Conservation (phyloP, 2,113 vertebrate genomes). For the Bos javanicus region DNA sequence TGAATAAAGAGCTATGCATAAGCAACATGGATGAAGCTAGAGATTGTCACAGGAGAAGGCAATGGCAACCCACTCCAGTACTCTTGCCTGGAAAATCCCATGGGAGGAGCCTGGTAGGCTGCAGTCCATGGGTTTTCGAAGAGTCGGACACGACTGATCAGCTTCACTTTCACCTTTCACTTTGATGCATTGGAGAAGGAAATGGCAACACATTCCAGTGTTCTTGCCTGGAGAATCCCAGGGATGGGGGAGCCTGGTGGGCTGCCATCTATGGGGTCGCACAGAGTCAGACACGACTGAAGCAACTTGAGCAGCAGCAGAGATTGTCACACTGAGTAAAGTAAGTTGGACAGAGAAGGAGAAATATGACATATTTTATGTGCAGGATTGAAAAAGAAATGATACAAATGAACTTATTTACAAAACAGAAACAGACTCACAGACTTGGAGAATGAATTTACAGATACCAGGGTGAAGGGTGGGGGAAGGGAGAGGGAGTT, state of each 20-base stretch:
- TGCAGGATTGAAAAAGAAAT: background rate
- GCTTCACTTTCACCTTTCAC: background rate
- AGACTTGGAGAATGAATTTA: background rate
- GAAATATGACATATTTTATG: background rate
- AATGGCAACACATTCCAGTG: background rate
- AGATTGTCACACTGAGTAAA: background rate
- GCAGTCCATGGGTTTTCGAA: background rate
- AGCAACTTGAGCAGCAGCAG: background rate
- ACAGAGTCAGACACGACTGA: accelerated
- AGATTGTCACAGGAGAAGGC: background rate
- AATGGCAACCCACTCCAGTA: background rate
- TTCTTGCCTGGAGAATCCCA: background rate
- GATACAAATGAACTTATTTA: background rate
- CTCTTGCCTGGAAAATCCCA: background rate
- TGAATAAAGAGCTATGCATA: background rate
- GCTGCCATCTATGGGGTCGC: background rate
- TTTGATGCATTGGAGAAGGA: background rate
- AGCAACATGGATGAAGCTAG: background rate
- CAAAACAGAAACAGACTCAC: background rate
- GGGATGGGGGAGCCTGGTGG: accelerated
- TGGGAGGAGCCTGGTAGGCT: background rate
- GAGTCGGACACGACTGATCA: accelerated
- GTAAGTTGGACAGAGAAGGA: background rate
- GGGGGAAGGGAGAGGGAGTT: background rate
- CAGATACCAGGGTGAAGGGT: background rate